Conservation (phyloP, 2,888 invertebrate genomes). For the Agriotes lineatus region DNA sequence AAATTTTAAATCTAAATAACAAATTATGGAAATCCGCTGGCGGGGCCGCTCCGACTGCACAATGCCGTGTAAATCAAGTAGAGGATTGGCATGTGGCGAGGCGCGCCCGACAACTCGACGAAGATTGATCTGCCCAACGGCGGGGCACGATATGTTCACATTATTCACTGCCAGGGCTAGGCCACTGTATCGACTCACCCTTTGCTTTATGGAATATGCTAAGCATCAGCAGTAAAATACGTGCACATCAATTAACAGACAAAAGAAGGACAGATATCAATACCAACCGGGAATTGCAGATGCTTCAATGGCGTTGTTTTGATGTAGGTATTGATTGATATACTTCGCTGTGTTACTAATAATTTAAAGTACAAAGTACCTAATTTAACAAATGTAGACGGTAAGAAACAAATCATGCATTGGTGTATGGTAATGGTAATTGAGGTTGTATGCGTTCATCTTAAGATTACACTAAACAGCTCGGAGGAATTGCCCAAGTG, state of each 20-base stretch:
- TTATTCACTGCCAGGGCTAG: conserved; percentile 60
- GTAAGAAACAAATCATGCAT: no score
- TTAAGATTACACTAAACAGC: no score
- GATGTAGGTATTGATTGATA: no score
- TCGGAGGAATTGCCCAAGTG: no score
- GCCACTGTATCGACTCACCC: conserved; percentile 44
- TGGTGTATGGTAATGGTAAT: no score
- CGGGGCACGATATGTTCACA: conserved; percentile 61
- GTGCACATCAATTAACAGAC: conserved; percentile 10
- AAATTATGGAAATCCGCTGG: conserved; percentile 57
- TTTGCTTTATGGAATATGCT: conserved; percentile 31
- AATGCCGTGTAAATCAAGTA: conserved; percentile 60
- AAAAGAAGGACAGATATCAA: background rate
- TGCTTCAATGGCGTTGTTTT: no score
- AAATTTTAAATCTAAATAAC: conserved; percentile 53
- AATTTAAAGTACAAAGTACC: no score
- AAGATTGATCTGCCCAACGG: conserved; percentile 61
- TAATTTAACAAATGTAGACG: no score
- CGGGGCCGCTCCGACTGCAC: conserved; percentile 51
- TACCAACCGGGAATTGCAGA: no score
- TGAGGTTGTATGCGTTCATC: no score
- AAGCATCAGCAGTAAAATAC: conserved; percentile 13
- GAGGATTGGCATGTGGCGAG: conserved; percentile 63
- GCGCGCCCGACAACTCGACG: conserved; percentile 58
- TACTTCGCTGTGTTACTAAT: no score